A percentile compares a stretch with the other conserved stretches of the same genome.
Conservation (phyloP, 2,113 vertebrate genomes). For the Heptranchias perlo region DNA sequence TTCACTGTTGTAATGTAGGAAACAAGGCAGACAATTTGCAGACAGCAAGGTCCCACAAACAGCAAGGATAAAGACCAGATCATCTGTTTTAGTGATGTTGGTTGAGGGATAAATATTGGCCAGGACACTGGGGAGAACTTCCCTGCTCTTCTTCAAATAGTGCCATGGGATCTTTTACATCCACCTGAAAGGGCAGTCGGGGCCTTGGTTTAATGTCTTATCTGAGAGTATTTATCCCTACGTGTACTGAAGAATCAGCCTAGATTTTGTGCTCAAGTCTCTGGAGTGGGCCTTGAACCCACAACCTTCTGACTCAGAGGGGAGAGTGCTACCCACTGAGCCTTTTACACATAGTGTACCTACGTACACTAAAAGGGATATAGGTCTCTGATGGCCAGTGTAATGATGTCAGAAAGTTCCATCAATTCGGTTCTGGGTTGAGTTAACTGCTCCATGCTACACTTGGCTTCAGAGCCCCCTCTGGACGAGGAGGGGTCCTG, state of each 20-base stretch:
- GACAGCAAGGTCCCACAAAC: not conserved
- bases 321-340: not conserved
- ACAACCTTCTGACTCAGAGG: not conserved
- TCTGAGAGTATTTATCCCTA: too few relatives aligned
- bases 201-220: not conserved
- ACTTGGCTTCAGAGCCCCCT: not conserved
- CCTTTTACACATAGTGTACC: not conserved
- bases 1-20: not conserved
- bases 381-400: not conserved
- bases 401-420: not conserved
- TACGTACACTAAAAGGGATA: not conserved
- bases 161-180: not conserved
- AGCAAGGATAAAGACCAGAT: not conserved
- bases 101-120: not conserved
- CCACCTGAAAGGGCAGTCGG: not conserved
- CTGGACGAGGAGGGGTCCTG: too few relatives aligned
- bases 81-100: not conserved
- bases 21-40: not conserved
- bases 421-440: not conserved
- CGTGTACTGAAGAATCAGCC: not conserved
- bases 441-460: not conserved
- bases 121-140: not conserved
- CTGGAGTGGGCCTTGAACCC: not conserved
- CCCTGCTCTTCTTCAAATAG: not conserved
- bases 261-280: not conserved